Evolutionary conservation across 92 coral and sea anemone species (phyloP).

Genomic region (Phymanthus crucifer): DNA sequence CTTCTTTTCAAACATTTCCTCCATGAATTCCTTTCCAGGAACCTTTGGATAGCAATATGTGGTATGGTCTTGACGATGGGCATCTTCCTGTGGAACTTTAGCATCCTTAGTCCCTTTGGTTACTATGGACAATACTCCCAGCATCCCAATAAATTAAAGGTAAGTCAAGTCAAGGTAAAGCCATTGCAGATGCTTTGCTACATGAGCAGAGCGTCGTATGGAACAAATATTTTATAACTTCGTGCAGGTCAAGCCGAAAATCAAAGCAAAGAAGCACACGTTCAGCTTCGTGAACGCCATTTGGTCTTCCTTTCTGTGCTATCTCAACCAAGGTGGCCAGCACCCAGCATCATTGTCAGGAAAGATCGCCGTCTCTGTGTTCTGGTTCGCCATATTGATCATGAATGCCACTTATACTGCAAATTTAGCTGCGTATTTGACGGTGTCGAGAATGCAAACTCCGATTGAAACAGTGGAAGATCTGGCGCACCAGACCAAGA

Average conservation of each 20-base stretch:
- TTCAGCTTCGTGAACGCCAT: slow-evolving; percentile 60
- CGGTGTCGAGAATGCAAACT: slow-evolving; percentile 76
- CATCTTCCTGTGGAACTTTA: slow-evolving; percentile 45
- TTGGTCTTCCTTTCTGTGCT: slow-evolving; percentile 73
- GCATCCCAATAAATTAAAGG: slow-evolving; percentile 44
- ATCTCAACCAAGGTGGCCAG: slow-evolving; percentile 63
- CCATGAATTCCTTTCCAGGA: not conserved
- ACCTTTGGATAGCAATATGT: slow-evolving; percentile 60
- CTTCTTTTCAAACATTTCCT: not conserved
- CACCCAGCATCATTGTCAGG: slow-evolving; percentile 66
- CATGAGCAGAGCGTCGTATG: too few species aligned
- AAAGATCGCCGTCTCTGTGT: slow-evolving; percentile 61
- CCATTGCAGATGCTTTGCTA: too few species aligned
- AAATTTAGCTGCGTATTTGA: slow-evolving; percentile 72
- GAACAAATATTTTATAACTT: not conserved
- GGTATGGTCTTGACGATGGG: slow-evolving; percentile 57
- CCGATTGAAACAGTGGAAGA: slow-evolving; percentile 65
- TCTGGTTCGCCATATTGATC: slow-evolving; percentile 82
- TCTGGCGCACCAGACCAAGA: slow-evolving; percentile 56
- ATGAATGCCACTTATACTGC: slow-evolving; percentile 84
- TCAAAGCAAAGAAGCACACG: slow-evolving; percentile 44
- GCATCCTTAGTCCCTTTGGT: slow-evolving; percentile 68
- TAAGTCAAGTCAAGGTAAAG: too few species aligned
- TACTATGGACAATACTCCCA: slow-evolving; percentile 59
- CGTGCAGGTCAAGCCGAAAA: slow-evolving; percentile 42